phyloP scores from a whole-genome alignment of 2,888 invertebrate species.

The Copidosoma aretas region DNA sequence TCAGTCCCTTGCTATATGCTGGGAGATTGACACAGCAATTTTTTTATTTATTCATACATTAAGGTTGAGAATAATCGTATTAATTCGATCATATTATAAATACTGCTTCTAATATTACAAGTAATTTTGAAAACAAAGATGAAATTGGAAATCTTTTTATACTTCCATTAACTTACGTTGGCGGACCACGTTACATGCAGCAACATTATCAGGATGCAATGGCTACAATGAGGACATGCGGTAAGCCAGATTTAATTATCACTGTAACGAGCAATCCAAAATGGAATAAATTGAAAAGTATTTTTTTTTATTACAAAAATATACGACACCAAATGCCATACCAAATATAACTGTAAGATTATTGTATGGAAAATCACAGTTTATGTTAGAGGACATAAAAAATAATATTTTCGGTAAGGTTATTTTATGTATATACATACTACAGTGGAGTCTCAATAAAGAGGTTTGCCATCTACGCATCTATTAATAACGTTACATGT shows the following conservation, averaged over 20 bases:
- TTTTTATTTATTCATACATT: conserved; percentile 20
- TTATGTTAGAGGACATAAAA: background rate
- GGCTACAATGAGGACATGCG: conserved; percentile 25
- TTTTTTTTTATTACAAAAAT: conserved; percentile 12
- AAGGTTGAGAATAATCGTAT: conserved; percentile 20
- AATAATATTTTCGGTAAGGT: conserved; percentile 8
- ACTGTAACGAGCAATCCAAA: conserved; percentile 25
- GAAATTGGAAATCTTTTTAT: background rate
- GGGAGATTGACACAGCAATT: conserved; percentile 26
- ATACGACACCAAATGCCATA: conserved; percentile 32
- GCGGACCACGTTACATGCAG: conserved; percentile 25
- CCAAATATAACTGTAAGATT: conserved; percentile 26
- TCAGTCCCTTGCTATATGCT: conserved; percentile 14
- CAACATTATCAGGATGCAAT: conserved; percentile 40
- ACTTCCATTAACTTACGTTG: background rate
- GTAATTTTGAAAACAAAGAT: conserved; percentile 6
- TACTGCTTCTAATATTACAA: conserved; percentile 10
- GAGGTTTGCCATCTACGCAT: conserved; percentile 14
- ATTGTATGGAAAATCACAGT: background rate
- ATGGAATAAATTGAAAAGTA: conserved; percentile 31
- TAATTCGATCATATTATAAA: conserved; percentile 12
- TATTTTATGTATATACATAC: conserved; percentile 1
- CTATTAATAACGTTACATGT: conserved; percentile 10
- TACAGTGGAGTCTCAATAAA: conserved; percentile 19
- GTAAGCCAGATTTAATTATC: conserved; percentile 24